Percentiles rank a stretch among this genome's conserved stretches.
Evolutionary conservation across 2,113 vertebrate species (phyloP).

Genomic region (Aplodontia rufa): DNA sequence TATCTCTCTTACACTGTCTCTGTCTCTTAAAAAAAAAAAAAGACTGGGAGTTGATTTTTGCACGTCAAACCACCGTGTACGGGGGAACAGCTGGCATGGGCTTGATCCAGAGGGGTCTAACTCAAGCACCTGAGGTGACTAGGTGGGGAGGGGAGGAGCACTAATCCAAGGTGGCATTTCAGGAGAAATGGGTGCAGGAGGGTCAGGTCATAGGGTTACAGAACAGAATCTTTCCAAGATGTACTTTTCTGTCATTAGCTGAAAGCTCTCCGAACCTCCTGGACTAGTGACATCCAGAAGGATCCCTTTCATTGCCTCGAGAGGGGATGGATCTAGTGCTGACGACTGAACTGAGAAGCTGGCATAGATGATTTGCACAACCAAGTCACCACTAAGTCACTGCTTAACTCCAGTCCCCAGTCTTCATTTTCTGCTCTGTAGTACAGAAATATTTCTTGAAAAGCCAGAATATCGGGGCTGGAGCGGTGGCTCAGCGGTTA

Average conservation of each 20-base stretch:
- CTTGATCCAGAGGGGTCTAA: neutral
- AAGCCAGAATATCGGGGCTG: no score
- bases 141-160: neutral
- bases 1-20: no score
- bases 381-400: slow-evolving; percentile 90
- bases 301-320: neutral
- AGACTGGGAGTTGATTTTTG: neutral
- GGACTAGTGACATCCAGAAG: neutral
- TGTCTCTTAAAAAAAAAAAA: no score
- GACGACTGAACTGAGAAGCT: slow-evolving; percentile 64
- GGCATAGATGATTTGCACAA: slow-evolving; percentile 82
- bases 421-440: slow-evolving; percentile 96
- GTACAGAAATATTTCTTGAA: slow-evolving; percentile 92
- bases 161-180: neutral
- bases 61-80: neutral
- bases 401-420: slow-evolving; percentile 88
- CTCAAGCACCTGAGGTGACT: neutral
- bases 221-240: neutral
- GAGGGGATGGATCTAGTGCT: slow-evolving; percentile 20
- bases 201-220: neutral
- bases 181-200: neutral
- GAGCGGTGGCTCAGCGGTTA: no score
- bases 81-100: neutral
- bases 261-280: neutral
- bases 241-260: neutral